Evolutionary conservation across 2,888 invertebrate genomes (phyloP).

Genomic region (Cepaea hortensis): DNA sequence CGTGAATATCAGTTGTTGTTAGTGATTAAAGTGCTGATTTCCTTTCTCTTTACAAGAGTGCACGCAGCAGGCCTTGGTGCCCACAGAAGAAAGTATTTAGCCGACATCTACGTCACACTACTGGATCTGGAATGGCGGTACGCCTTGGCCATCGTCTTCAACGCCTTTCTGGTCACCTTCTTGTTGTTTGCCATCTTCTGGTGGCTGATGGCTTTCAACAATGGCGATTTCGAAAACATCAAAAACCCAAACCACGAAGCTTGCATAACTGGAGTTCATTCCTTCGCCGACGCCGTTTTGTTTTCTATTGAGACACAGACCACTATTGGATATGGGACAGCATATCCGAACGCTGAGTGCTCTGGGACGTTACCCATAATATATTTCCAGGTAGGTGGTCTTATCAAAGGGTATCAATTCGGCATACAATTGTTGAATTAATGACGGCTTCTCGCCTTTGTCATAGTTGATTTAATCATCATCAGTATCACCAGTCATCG

Average conservation of each 20-base stretch:
- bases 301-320: constrained; percentile 48
- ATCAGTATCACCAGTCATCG: no score
- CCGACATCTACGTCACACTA: constrained; percentile 93
- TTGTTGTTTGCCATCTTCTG: constrained; percentile 80
- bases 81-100: constrained; percentile 79
- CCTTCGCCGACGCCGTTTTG: constrained; percentile 41
- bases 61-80: constrained; percentile 86
- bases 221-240: constrained; percentile 46
- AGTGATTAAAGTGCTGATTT: neutral
- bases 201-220: constrained; percentile 73
- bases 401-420: no score
- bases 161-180: constrained; percentile 89
- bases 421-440: no score
- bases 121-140: constrained; percentile 92
- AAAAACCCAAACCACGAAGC: constrained; percentile 56
- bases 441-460: no score
- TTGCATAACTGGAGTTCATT: constrained; percentile 47
- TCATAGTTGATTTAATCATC: no score
- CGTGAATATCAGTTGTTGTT: neutral
- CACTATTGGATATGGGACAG: constrained; percentile 88
- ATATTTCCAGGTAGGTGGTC: constrained; percentile 78
- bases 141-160: constrained; percentile 90
- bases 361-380: constrained; percentile 91
- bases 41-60: neutral
- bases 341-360: constrained; percentile 92